These are phyloP conservation scores for Eurystomus glaucurus DNA, from an alignment of 2,797 vertebrate genomes.

Conservation along the genomic window DNA sequence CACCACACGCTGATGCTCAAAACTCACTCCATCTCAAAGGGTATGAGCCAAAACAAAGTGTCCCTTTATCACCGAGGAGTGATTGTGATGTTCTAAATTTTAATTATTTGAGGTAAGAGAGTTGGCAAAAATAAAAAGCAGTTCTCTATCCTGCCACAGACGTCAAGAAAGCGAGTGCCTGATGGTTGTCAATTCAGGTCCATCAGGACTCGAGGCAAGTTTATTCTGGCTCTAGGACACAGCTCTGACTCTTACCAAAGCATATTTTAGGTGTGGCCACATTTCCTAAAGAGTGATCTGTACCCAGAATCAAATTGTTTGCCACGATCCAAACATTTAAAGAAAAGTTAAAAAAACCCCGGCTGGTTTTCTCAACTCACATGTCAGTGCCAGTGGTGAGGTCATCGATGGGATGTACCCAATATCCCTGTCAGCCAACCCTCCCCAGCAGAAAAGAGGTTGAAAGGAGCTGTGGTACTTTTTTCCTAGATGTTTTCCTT, in stretches of 20 bases:
- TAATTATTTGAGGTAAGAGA: not conserved
- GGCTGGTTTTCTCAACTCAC: not conserved
- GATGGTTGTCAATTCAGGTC: not conserved
- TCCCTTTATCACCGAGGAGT: not conserved
- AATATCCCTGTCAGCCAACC: not conserved
- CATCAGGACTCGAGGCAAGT: not conserved
- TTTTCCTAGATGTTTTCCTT: not conserved
- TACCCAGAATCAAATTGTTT: not conserved
- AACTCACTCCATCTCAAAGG: not conserved
- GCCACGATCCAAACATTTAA: not conserved
- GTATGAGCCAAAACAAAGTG: not conserved
- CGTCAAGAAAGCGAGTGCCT: not conserved
- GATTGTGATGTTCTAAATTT: not conserved
- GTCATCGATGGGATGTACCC: not conserved
- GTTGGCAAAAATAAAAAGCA: not conserved
- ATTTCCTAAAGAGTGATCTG: not conserved
- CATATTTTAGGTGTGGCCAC: not conserved
- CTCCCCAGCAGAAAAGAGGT: not conserved
- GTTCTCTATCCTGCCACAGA: not conserved
- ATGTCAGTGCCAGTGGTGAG: not conserved
- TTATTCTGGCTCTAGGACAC: not conserved
- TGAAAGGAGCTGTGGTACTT: not conserved
- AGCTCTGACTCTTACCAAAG: not conserved
- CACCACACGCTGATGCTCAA: not conserved
- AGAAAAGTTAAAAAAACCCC: not conserved